Evolutionary conservation across 2,113 vertebrate genomes (phyloP).

Genomic region (Erythrolamprus reginae): DNA sequence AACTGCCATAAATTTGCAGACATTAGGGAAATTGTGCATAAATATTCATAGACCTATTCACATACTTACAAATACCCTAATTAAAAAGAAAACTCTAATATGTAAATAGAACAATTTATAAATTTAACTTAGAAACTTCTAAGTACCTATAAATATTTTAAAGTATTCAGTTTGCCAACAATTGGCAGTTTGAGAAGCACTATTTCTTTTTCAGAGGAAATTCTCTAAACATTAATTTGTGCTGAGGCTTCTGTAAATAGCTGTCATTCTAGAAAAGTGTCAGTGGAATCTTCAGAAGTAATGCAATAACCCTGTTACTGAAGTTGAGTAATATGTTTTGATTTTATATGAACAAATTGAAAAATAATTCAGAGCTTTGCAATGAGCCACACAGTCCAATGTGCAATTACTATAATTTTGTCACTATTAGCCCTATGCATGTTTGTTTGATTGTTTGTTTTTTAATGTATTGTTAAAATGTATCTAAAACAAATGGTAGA

Average conservation of each 20-base stretch:
- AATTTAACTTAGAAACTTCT: background rate
- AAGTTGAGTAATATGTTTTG: background rate
- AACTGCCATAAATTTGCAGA: background rate
- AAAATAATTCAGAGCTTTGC: background rate
- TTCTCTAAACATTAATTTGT: background rate
- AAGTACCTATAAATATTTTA: background rate
- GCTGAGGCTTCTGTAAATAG: background rate
- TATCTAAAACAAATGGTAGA: too few relatives aligned
- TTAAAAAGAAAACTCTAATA: background rate
- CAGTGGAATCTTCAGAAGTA: background rate
- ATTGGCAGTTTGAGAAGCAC: background rate
- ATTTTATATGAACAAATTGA: background rate
- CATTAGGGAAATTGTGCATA: background rate
- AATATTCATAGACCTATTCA: background rate
- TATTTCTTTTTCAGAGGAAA: background rate
- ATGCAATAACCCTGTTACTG: background rate
- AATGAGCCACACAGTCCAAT: background rate
- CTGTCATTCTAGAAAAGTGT: background rate
- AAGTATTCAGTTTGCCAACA: background rate
- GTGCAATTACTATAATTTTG: background rate
- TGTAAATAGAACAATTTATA: background rate
- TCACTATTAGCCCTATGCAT: background rate
- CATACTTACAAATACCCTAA: background rate
- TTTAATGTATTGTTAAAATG: too few relatives aligned
- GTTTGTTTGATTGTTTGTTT: background rate